Conservation (phyloP, 2,113 vertebrate species). For the Chascanopsetta lugubris region DNA sequence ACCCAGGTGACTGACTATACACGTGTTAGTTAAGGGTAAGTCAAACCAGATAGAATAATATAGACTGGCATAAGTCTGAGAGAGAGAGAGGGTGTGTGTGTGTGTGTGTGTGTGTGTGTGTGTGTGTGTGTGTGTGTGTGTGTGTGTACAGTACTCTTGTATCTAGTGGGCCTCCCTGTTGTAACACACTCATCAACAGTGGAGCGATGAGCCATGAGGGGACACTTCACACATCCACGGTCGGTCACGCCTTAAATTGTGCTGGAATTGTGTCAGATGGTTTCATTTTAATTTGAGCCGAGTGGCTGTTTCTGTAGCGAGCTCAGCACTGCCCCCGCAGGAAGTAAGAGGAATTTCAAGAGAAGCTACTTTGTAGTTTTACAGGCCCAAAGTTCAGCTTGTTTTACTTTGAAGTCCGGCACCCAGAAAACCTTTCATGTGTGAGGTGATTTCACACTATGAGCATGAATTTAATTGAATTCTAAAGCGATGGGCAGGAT, state of each 20-base stretch:
- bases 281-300: neutral
- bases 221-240: neutral
- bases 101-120: constrained; percentile 15
- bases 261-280: neutral
- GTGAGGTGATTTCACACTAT: neutral
- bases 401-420: neutral
- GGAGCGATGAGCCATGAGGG: neutral
- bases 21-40: too few species aligned
- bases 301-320: neutral
- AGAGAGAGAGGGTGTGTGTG: too few species aligned
- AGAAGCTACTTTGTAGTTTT: too few species aligned
- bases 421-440: neutral
- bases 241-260: neutral
- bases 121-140: constrained; percentile 22
- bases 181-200: neutral
- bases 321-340: neutral
- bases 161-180: neutral
- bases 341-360: neutral
- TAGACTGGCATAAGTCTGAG: too few species aligned
- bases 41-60: too few species aligned
- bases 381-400: too few species aligned
- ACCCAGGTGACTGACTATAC: too few species aligned
- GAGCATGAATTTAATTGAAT: neutral
- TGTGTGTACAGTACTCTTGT: neutral
- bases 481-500: neutral